A percentile compares a stretch with the other conserved stretches of the same genome.
phyloP scores from a whole-genome alignment of 1,140 invertebrate species.

The Diabrotica undecimpunctata region DNA sequence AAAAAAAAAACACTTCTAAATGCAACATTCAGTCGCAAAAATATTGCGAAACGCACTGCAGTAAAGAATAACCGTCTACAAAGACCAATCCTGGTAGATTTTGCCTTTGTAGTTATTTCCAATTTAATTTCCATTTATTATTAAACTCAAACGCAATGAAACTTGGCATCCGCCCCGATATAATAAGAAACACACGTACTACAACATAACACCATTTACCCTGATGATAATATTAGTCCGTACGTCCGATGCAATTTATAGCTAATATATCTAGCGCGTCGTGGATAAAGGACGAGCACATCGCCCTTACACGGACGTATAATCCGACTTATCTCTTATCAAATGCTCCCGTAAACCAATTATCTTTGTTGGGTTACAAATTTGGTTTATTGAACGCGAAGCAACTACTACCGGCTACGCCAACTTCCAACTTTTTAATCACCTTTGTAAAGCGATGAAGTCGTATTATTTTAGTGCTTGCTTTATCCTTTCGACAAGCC shows the following conservation, averaged over 20 bases:
- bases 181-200: constrained; percentile 30
- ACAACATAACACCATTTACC: constrained; percentile 23
- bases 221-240: constrained; percentile 21
- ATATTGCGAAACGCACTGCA: too few relatives aligned
- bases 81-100: too few relatives aligned
- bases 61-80: too few relatives aligned
- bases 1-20: too few relatives aligned
- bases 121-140: constrained; percentile 11
- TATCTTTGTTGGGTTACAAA: constrained; percentile 23
- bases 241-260: constrained; percentile 29
- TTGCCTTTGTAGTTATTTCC: neutral
- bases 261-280: constrained; percentile 26
- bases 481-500: neutral
- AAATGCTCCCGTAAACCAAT: constrained; percentile 26
- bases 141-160: constrained; percentile 4
- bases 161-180: constrained; percentile 3
- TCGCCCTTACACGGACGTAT: constrained; percentile 16
- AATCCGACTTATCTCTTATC: constrained; percentile 29
- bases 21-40: too few relatives aligned
- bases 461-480: neutral
- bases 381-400: neutral
- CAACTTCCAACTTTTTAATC: constrained; percentile 10
- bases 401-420: neutral
- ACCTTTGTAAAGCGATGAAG: neutral
- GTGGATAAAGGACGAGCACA: constrained; percentile 18